Conservation (phyloP, 2,797 vertebrate genomes). For the Sylvilagus floridanus region DNA sequence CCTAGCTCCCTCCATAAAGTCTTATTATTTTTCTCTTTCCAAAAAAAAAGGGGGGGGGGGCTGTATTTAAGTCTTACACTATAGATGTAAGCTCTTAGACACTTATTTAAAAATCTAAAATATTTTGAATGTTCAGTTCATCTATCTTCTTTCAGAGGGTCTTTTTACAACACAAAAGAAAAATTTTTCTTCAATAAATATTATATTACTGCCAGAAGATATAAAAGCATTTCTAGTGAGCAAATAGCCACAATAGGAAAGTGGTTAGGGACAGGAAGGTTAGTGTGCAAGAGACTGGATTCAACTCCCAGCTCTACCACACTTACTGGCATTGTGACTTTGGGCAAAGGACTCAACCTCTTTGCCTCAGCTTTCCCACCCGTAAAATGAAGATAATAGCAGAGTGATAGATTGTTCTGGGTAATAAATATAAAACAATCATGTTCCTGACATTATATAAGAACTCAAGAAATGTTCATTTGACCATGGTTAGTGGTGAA, state of each 20-base stretch:
- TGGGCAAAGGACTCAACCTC: slow-evolving; percentile 3
- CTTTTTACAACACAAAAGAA: slow-evolving; percentile 20
- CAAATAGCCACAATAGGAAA: neutral
- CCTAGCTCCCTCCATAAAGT: slow-evolving; percentile 21
- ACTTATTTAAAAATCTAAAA: slow-evolving; percentile 51
- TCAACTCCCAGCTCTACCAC: neutral
- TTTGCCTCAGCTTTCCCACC: neutral
- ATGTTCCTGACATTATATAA: neutral
- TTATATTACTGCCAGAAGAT: neutral
- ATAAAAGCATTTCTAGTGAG: neutral
- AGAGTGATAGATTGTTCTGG: neutral
- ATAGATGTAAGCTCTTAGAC: neutral
- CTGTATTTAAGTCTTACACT: neutral
- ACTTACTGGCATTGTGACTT: neutral
- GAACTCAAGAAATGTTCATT: slow-evolving; percentile 7
- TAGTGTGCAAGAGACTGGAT: neutral
- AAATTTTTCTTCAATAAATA: slow-evolving; percentile 23
- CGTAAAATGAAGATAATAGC: slow-evolving; percentile 35
- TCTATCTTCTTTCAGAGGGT: neutral
- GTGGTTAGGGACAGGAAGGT: neutral
- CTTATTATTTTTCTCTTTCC: slow-evolving; percentile 29
- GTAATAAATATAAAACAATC: slow-evolving; percentile 18
- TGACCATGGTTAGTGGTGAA: neutral
- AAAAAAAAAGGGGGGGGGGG: neutral
- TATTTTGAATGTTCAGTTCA: slow-evolving; percentile 18